Evolutionary conservation across 2,888 invertebrate species (phyloP), one percentile per base, ranked within the genome.

Genomic region (Polydrusus pterygomalis): DNA sequence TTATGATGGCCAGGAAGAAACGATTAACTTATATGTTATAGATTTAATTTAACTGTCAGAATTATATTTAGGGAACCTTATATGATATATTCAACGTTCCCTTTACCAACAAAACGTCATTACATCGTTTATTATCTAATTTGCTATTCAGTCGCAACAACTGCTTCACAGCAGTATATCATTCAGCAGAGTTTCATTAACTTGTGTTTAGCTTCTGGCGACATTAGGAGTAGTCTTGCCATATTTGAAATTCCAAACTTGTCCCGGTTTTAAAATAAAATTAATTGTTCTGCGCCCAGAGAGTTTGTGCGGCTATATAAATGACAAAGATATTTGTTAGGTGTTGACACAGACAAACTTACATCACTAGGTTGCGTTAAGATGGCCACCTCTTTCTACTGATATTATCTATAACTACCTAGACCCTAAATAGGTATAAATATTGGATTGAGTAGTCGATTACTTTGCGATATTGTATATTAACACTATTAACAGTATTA

Each of bases 101-200:
- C 25, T 54, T n/a, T 54, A 60, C 17, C 34, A 60, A 60, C 11
- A 38, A 60, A 60, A 60, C 17, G 58, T 60, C 58, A 38, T 60
- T 60, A 18, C 17, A 38, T 18, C 58, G 38, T 60, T 60, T 17
- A 60, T 38, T 60, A 38, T 60, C 58, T 38, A 60, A 60, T 60
- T 60, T 38, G 18, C 18, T 60, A 38, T 60, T 60, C 38, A 38
- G 38, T 60, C 58, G 58, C 58, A 38, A 60, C 58, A 60, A 38
- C 58, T 60, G 38, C 38, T 38, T 60, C 38, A 15, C 17, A 38
- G 38, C 17, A 60, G 38, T 60, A 60, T 60, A 60, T 60, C 58
- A 60, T 60, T 60, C 38, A 60, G 58, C n/a, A 13, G 17, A 38
- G 58, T 60, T 60, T 60, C 58, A 60, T 60, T 60, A 60, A 60